Conservation (phyloP, 1,140 invertebrate species). For the Steinernema khuongi region DNA sequence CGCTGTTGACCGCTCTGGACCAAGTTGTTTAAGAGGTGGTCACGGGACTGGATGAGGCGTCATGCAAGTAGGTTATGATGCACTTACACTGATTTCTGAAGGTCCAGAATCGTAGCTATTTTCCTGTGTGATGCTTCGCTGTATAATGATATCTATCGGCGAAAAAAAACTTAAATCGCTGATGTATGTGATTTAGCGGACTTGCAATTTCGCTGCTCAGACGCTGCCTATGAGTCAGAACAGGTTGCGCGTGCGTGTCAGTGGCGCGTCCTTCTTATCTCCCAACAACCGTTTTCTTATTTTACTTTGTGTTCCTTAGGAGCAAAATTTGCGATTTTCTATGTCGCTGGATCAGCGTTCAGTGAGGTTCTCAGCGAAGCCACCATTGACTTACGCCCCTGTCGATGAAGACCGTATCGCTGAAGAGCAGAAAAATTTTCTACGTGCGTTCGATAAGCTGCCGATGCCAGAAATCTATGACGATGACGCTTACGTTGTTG, state of each 20-base stretch:
- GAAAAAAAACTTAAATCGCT: too few species aligned
- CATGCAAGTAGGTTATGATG: too few species aligned
- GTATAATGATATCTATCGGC: too few species aligned
- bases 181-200: too few species aligned
- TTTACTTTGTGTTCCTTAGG: neutral
- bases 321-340: neutral
- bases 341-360: neutral
- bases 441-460: slow-evolving; percentile 22
- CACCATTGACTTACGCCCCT: slow-evolving; percentile 50
- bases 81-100: too few species aligned
- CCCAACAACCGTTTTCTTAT: neutral
- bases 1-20: too few species aligned
- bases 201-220: too few species aligned
- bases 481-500: slow-evolving; percentile 55
- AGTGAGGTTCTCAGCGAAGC: slow-evolving; percentile 34
- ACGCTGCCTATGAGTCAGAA: too few species aligned
- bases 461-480: slow-evolving; percentile 58
- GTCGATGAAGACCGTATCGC: slow-evolving; percentile 55
- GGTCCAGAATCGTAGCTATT: too few species aligned
- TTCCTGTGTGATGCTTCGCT: too few species aligned
- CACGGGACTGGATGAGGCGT: too few species aligned
- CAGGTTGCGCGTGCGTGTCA: neutral
- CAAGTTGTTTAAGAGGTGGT: too few species aligned
- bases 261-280: neutral
- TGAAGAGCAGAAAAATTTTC: slow-evolving; percentile 40